Evolutionary conservation across 2,113 vertebrate genomes (phyloP), one percentile per base, ranked within the genome.

Genomic region (Callochromis pleurospilus): DNA sequence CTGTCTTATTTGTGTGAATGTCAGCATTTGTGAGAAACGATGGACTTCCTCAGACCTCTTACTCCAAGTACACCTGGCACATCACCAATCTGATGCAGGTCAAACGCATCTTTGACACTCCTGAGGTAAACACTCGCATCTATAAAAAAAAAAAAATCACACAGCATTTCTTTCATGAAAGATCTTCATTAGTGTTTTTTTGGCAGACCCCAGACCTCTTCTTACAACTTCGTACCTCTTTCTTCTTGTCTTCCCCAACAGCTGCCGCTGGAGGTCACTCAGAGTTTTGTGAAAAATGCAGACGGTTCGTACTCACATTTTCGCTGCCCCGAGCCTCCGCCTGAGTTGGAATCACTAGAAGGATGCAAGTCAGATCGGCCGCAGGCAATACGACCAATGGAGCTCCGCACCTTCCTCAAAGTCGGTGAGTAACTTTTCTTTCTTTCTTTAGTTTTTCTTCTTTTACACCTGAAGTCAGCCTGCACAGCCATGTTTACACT

Each of bases 31-130:
- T 98, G 86, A 96, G 96, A 62, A 97, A 96, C 21, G 97, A 98
- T 9, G 96, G 96, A 7, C 95, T 97, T 62, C 97, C 97, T 7
- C 91, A 97, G 83, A 97, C 97, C 79, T 97, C 97, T 9, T 97
- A 98, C 95, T 97, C 97, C 90, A 98, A 98, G 89, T 98, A 97
- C 91, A 98, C 97, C 1, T 98, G 98, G 98, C 97, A 98, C 94
- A 97, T 99, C 96, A 98, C 97, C 85, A 98, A 95, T 68, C 91
- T 97, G 81, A 93, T 96, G 93, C 98, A 98, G 81, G 97, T 98
- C 89, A 98, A 98, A 90, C 97, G 97, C 91, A 97, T 98, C 94
- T 98, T 99, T n/a, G 97, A 98, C 83, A 98, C 97, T 0, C 96
- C 97, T 1, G 96, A 98, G 98, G 97, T 98, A 94, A 95, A 95